These are phyloP conservation scores for Gymnoscopelus braueri DNA, from an alignment of 2,797 vertebrate species.

Conservation along the genomic window DNA sequence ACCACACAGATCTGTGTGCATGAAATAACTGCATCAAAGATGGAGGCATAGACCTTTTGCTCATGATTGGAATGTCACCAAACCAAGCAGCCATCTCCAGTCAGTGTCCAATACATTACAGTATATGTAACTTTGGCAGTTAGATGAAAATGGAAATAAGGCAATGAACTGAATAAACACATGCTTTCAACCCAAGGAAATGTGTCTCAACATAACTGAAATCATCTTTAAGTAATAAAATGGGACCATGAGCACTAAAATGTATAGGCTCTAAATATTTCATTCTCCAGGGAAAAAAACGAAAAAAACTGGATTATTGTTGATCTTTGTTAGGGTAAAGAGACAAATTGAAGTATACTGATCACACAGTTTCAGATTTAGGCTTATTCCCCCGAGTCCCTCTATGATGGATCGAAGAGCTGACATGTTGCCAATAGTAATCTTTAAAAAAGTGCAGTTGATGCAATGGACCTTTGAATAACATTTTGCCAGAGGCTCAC, in stretches of 20 bases:
- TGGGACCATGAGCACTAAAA: too few species aligned
- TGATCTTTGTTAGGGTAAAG: not conserved
- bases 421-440: slow-evolving; percentile 55
- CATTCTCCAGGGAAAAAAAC: too few species aligned
- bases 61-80: slow-evolving; percentile 43
- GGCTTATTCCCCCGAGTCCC: slow-evolving; percentile 29
- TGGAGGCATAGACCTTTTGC: slow-evolving; percentile 31
- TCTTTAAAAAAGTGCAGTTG: slow-evolving; percentile 20
- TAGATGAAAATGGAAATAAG: too few species aligned
- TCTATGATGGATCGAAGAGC: slow-evolving; percentile 38
- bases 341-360: slow-evolving; percentile 12
- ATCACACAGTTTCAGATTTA: slow-evolving; percentile 12
- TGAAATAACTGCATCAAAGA: slow-evolving; percentile 53
- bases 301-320: too few species aligned
- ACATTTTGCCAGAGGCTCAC: not conserved
- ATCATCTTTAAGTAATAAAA: too few species aligned
- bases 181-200: too few species aligned
- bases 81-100: slow-evolving; percentile 29
- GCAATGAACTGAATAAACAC: too few species aligned
- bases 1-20: slow-evolving; percentile 22
- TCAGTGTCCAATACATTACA: slow-evolving; percentile 28
- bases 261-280: too few species aligned
- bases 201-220: too few species aligned
- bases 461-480: not conserved
- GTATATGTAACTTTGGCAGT: too few species aligned